Percentiles rank a stretch among this genome's conserved stretches.
Conservation (phyloP, 2,888 invertebrate species). For the Drosophila prolongata region DNA sequence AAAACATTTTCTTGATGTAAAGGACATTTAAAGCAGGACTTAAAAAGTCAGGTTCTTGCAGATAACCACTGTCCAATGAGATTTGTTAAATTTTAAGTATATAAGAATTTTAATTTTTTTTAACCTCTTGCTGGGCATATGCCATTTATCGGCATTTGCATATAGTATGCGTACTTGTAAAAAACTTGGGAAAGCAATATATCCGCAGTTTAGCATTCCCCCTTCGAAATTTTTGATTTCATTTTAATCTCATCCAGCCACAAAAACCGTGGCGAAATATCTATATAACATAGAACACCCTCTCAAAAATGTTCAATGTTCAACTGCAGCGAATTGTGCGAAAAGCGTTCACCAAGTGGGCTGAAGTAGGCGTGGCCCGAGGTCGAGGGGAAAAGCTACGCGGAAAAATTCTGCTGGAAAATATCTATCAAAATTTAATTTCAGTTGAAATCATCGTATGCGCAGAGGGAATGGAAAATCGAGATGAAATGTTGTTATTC, state of each 20-base stretch:
- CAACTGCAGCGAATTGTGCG: conserved; percentile 30
- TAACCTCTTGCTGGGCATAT: neutral
- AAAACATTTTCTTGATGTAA: too few species aligned
- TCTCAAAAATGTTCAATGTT: conserved; percentile 25
- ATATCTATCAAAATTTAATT: conserved; percentile 70
- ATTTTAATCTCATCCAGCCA: conserved; percentile 56
- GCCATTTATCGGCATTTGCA: neutral
- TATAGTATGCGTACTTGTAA: too few species aligned
- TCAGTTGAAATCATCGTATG: conserved; percentile 26
- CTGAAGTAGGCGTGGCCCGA: conserved; percentile 2
- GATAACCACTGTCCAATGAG: too few species aligned
- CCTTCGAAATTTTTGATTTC: conserved; percentile 66
- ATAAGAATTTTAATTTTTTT: too few species aligned
- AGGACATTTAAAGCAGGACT: too few species aligned
- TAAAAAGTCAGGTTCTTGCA: too few species aligned
- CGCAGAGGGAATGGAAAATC: conserved; percentile 49
- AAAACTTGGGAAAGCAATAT: conserved; percentile 3
- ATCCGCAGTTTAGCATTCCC: conserved; percentile 53
- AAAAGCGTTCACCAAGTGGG: conserved; percentile 13
- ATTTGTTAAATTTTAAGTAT: too few species aligned
- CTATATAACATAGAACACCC: conserved; percentile 11
- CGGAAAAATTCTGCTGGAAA: conserved; percentile 51
- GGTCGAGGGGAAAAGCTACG: conserved; percentile 1
- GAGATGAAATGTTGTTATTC: conserved; percentile 37
- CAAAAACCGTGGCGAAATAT: conserved; percentile 8